Percentiles rank a stretch among this genome's conserved stretches.
These are phyloP conservation scores for Yasuhikotakia modesta DNA, from an alignment of 2,797 vertebrate species.

Conservation along the genomic window DNA sequence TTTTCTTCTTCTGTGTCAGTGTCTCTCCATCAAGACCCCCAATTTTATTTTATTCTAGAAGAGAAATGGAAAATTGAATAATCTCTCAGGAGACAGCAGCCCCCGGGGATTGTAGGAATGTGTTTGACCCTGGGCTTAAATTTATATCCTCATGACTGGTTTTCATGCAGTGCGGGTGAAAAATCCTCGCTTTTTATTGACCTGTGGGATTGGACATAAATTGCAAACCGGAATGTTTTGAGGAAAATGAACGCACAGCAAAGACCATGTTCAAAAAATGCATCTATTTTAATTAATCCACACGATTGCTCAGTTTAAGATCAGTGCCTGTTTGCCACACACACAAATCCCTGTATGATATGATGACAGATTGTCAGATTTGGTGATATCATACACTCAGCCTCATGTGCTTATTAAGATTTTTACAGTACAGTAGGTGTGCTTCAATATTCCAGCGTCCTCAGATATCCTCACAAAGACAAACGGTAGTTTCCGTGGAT, in stretches of 20 bases:
- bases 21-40: constrained; percentile 24
- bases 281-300: neutral
- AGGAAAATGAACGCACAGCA: neutral
- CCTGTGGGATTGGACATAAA: neutral
- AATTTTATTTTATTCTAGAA: constrained; percentile 32
- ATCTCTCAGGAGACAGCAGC: constrained; percentile 23
- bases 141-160: constrained; percentile 34
- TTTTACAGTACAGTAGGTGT: neutral
- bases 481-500: neutral
- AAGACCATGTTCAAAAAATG: too few species aligned
- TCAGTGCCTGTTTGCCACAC: neutral
- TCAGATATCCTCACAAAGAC: neutral
- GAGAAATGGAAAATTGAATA: constrained; percentile 33
- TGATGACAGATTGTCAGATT: neutral
- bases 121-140: constrained; percentile 19
- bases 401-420: neutral
- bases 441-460: neutral
- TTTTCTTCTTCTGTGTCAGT: constrained; percentile 13
- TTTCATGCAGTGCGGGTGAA: constrained; percentile 5
- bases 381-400: neutral
- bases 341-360: neutral
- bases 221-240: neutral
- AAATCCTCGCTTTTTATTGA: constrained; percentile 23
- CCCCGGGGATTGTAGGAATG: constrained; percentile 26
- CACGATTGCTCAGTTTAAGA: neutral